Evolutionary conservation across 1,140 invertebrate genomes (phyloP).

Genomic region (Papilio dardanus): DNA sequence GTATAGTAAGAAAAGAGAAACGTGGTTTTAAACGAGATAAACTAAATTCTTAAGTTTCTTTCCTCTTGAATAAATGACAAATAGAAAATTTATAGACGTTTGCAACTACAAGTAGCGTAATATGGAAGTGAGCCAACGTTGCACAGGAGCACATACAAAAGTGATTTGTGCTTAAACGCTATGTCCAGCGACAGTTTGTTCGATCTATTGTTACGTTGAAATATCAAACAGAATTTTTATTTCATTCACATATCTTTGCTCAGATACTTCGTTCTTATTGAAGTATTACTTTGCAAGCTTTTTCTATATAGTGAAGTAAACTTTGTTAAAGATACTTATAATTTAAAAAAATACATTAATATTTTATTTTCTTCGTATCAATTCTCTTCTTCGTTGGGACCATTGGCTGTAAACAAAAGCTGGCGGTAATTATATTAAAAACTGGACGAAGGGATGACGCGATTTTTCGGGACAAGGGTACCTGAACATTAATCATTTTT

Average conservation of each 20-base stretch:
- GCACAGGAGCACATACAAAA: not conserved
- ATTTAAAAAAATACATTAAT: not conserved
- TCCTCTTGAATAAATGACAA: not conserved
- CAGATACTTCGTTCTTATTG: not conserved
- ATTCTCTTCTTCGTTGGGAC: not conserved
- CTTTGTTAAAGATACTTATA: no score
- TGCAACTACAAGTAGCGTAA: not conserved
- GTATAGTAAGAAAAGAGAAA: not conserved
- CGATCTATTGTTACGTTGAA: conserved; percentile 5
- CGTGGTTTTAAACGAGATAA: not conserved
- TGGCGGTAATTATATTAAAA: conserved; percentile 60
- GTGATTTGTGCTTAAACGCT: conserved; percentile 29
- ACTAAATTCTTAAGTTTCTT: not conserved
- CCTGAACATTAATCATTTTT: conserved; percentile 57
- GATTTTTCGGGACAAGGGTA: conserved; percentile 52
- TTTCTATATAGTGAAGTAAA: no score
- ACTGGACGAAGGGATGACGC: conserved; percentile 51
- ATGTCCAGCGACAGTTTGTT: conserved; percentile 5
- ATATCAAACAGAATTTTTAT: not conserved
- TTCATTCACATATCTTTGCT: no score
- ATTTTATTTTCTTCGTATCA: not conserved
- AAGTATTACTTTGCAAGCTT: no score
- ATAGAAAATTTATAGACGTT: conserved; percentile 18
- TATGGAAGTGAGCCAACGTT: conserved; percentile 19
- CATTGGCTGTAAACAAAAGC: conserved; percentile 52